Base-by-base conservation (phyloP, 2,888 invertebrate genomes). In the Hyposoter dolosus region DNA sequence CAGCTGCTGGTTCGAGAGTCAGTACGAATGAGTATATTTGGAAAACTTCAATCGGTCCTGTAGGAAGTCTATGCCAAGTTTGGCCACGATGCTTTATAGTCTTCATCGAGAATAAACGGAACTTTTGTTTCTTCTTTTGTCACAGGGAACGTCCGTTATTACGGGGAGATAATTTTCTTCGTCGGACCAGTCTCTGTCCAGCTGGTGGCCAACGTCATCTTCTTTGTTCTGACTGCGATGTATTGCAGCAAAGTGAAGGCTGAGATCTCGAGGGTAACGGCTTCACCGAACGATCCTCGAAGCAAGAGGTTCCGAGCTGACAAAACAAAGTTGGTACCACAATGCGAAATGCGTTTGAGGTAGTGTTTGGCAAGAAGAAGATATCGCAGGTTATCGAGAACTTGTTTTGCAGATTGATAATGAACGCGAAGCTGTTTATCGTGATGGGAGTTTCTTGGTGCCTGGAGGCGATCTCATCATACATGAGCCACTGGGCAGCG, bases 391-490 rank as follows among this genome's bases (percentile, higher is more conserved):
- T 15, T 15, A 75, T 23, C 12, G 35, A 40, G 1, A 7, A 12
- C 47, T 71, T 50, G 77, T 82, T 81, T 94, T 94, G 74, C 93
- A 96, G 97, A 91, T 96, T 97, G 88, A 94, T 96, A 45, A 95
- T 97, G 94, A 97, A 97, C 83, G 95, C 96, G 0, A 97, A 97
- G 91, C 94, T 97, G 0, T 97, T 97, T 94, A 94, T 97, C 85
- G 97, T 97, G 68, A 97, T 97, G 97, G 97, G 97, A 0, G 95
- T 97, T 0, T 96, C 96, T 0, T 97, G 97, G 96, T 94, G 96
- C 3, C 95, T 96, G 68, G 97, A 97, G 93, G 94, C 96, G 6
- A 91, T 96, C 15, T 96, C 97, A 5, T 95, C 95, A 0, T 88
- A 96, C 40, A 93, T 95, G 68, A 93, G 94, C 56, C 93, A 95